Percentiles rank a stretch among this genome's conserved stretches.
Evolutionary conservation across 1,140 invertebrate genomes (phyloP).

Genomic region (Parasteatoda tepidariorum): DNA sequence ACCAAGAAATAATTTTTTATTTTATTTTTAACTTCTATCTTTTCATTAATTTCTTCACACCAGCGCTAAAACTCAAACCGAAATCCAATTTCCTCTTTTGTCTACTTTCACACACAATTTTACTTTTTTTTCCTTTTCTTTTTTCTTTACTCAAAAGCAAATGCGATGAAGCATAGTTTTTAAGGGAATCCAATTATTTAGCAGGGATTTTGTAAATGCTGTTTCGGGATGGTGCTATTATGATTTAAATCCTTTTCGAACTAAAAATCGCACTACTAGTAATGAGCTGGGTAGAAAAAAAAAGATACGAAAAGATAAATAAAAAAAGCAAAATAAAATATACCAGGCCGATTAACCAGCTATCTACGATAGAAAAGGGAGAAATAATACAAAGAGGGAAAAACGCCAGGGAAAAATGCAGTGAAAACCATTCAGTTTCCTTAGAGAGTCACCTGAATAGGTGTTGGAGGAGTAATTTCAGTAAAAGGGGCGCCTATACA

Average conservation of each 20-base stretch:
- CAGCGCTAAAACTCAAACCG: not conserved
- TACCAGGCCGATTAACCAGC: not conserved
- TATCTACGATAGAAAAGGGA: not conserved
- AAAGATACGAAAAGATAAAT: not conserved
- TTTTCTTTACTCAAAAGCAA: not conserved
- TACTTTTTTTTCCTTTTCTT: not conserved
- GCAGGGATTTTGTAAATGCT: constrained; percentile 52
- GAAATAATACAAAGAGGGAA: not conserved
- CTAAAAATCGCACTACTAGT: constrained; percentile 10
- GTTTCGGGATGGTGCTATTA: constrained; percentile 24
- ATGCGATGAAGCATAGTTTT: constrained; percentile 24
- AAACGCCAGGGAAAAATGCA: not conserved
- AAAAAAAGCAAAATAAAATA: not conserved
- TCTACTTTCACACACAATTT: constrained; percentile 38
- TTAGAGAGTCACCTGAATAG: constrained; percentile 34
- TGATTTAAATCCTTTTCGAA: constrained; percentile 43
- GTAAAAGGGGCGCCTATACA: constrained; percentile 35
- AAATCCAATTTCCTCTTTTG: constrained; percentile 54
- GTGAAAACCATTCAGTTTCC: not conserved
- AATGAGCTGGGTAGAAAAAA: not conserved
- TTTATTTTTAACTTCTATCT: not conserved
- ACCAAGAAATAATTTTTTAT: not conserved
- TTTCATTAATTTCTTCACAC: not conserved
- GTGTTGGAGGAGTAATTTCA: constrained; percentile 42
- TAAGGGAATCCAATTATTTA: constrained; percentile 55